These are phyloP conservation scores for Willowsia nigromaculata DNA, from an alignment of 2,888 invertebrate species.

Conservation along the genomic window DNA sequence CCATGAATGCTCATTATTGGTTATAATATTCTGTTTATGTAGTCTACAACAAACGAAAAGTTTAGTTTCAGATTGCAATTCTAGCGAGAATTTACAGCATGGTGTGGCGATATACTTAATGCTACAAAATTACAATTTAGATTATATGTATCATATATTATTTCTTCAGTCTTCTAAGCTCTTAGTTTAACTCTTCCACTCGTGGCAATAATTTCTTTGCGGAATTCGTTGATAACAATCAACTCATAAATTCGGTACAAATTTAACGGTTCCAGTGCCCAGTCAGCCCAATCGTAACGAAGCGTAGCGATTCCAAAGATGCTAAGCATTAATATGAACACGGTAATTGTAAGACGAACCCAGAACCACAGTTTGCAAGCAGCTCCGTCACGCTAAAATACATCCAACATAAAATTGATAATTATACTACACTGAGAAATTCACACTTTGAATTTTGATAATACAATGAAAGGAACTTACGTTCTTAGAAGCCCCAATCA, in stretches of 20 bases:
- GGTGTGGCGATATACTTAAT: too few species aligned
- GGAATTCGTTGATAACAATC: slow-evolving; percentile 73
- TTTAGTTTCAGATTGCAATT: background rate
- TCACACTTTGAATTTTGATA: too few species aligned
- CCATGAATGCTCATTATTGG: too few species aligned
- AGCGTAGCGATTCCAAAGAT: slow-evolving; percentile 72
- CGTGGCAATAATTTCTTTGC: slow-evolving; percentile 72
- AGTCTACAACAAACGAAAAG: too few species aligned
- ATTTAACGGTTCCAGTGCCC: slow-evolving; percentile 73
- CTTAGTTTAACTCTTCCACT: slow-evolving; percentile 74
- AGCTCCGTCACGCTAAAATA: slow-evolving; percentile 71
- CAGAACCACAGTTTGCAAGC: slow-evolving; percentile 75
- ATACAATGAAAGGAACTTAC: slow-evolving; percentile 35
- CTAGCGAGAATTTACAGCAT: too few species aligned
- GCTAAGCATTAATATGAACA: slow-evolving; percentile 72
- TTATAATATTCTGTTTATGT: too few species aligned
- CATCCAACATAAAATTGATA: background rate
- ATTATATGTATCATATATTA: background rate
- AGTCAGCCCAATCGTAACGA: slow-evolving; percentile 74
- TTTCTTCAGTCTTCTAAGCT: slow-evolving; percentile 68
- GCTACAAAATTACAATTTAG: background rate
- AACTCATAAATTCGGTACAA: slow-evolving; percentile 73
- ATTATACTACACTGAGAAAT: background rate
- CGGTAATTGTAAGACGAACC: slow-evolving; percentile 70
- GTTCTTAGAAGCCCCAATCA: slow-evolving; percentile 68